phyloP scores from a whole-genome alignment of 2,797 vertebrate genomes.

The Rhincodon typus region DNA sequence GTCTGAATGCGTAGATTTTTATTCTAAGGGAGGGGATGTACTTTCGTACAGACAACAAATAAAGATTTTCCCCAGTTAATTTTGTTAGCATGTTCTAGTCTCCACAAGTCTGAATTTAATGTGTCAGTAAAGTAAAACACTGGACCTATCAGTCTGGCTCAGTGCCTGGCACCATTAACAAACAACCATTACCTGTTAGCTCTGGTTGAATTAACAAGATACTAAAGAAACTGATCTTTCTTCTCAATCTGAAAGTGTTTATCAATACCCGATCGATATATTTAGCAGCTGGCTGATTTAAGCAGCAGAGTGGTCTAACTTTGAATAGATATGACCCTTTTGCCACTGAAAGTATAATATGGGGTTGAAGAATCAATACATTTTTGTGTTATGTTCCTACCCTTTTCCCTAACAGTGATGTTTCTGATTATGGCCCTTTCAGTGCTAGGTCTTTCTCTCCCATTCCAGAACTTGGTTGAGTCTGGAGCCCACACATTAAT shows the following conservation, averaged over 20 bases:
- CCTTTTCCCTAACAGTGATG: background rate
- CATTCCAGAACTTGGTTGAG: background rate
- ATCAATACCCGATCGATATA: background rate
- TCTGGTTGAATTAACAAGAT: background rate
- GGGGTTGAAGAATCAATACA: background rate
- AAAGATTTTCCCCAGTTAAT: background rate
- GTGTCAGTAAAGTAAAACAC: background rate
- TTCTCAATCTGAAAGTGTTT: background rate
- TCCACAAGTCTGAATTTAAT: background rate
- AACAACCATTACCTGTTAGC: background rate
- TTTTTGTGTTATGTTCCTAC: background rate
- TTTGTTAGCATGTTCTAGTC: background rate
- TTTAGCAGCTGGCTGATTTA: background rate
- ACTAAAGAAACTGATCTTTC: background rate
- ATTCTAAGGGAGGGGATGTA: background rate
- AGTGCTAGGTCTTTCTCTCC: background rate
- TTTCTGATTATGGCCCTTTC: background rate
- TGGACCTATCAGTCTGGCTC: background rate
- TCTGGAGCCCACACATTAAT: background rate
- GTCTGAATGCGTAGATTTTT: background rate
- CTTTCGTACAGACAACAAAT: background rate
- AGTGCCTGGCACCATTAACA: background rate
- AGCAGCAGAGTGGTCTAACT: background rate
- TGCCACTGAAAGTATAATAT: background rate
- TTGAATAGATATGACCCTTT: background rate